These are phyloP conservation scores for Pantherophis guttatus DNA, from an alignment of 2,113 vertebrate genomes.

Conservation along the genomic window DNA sequence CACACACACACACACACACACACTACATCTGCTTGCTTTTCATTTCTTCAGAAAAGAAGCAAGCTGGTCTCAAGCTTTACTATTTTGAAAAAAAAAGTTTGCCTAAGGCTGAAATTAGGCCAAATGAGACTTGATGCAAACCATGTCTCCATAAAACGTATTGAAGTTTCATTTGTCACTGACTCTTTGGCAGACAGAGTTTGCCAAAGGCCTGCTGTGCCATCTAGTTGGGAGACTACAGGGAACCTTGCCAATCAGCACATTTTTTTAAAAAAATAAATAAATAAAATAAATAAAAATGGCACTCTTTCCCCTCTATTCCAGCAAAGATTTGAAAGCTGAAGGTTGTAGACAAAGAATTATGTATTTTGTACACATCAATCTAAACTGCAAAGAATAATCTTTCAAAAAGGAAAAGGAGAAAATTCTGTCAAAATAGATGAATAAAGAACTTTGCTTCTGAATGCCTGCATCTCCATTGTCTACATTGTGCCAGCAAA, in stretches of 20 bases:
- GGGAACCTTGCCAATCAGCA: not conserved
- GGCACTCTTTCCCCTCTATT: not conserved
- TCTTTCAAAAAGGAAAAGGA: slow-evolving; percentile 20
- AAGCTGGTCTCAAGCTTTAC: not conserved
- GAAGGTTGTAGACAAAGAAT: slow-evolving; percentile 24
- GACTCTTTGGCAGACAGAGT: slow-evolving; percentile 32
- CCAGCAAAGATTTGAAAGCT: slow-evolving; percentile 34
- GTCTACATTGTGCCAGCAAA: slow-evolving; percentile 18
- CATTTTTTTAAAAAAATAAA: not conserved
- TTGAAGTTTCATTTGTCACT: slow-evolving; percentile 18
- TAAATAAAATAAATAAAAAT: slow-evolving; percentile 9
- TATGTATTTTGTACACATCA: slow-evolving; percentile 21
- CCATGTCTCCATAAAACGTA: slow-evolving; percentile 13
- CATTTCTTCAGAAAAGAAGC: not conserved
- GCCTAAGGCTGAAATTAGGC: not conserved
- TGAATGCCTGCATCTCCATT: slow-evolving; percentile 36
- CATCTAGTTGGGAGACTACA: slow-evolving; percentile 26
- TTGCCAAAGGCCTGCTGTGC: slow-evolving; percentile 15
- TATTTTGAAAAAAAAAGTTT: not conserved
- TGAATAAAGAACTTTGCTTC: slow-evolving; percentile 54
- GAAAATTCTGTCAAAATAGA: slow-evolving; percentile 56
- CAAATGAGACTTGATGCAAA: slow-evolving; percentile 21
- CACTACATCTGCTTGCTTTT: not conserved
- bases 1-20: not conserved
- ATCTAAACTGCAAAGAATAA: slow-evolving; percentile 55